phyloP scores from a whole-genome alignment of 2,797 vertebrate genomes.

The Acanthurus leucopareius region DNA sequence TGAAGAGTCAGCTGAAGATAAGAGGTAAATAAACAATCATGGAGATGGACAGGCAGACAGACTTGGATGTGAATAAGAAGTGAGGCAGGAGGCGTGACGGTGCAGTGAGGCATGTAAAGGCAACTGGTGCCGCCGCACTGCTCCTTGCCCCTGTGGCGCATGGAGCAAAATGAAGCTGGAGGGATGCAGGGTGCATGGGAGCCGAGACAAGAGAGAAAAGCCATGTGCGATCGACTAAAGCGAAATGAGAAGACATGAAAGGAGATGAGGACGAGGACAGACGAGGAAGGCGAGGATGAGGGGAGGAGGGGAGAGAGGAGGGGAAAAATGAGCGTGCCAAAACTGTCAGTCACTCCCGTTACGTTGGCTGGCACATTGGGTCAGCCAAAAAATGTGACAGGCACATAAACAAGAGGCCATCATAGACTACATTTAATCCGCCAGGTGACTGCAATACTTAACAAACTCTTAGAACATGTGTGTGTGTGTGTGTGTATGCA shows the following conservation, averaged over 20 bases:
- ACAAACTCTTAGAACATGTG: slow-evolving; percentile 36
- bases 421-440: slow-evolving; percentile 54
- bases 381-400: slow-evolving; percentile 28
- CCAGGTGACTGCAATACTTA: slow-evolving; percentile 47
- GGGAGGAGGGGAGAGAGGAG: not conserved
- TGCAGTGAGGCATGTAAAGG: slow-evolving; percentile 74
- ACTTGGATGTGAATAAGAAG: slow-evolving; percentile 67
- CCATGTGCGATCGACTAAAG: slow-evolving; percentile 58
- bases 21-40: slow-evolving; percentile 51
- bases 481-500: not conserved
- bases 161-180: slow-evolving; percentile 53
- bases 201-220: slow-evolving; percentile 38
- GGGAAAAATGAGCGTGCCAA: not conserved
- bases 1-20: slow-evolving; percentile 17
- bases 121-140: slow-evolving; percentile 64
- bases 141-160: slow-evolving; percentile 57
- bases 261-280: slow-evolving; percentile 27
- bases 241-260: slow-evolving; percentile 65
- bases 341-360: slow-evolving; percentile 22
- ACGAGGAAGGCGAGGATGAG: slow-evolving; percentile 12
- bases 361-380: not conserved
- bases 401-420: slow-evolving; percentile 60
- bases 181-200: slow-evolving; percentile 35
- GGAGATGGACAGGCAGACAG: slow-evolving; percentile 51
- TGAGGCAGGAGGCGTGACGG: slow-evolving; percentile 62